phyloP scores from a whole-genome alignment of 2,888 invertebrate genomes.

The Prosapia bicincta region DNA sequence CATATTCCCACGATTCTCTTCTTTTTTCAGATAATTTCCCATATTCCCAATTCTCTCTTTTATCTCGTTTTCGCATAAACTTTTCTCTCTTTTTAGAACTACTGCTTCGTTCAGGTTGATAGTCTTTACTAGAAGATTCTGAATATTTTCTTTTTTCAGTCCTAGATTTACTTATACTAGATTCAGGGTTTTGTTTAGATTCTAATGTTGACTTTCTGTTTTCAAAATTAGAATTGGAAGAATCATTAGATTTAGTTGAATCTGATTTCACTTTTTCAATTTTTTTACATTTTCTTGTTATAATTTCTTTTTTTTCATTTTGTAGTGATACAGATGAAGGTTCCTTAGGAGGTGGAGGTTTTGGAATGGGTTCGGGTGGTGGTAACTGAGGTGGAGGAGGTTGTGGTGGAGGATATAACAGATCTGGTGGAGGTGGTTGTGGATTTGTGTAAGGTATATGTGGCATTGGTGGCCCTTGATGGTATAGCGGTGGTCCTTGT shows the following conservation, averaged over 20 bases:
- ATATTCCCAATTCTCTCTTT: constrained; percentile 14
- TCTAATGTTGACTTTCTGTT: not conserved
- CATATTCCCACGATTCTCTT: constrained; percentile 22
- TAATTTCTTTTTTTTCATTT: not conserved
- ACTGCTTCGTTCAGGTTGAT: not conserved
- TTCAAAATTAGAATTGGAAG: not conserved
- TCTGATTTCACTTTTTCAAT: constrained; percentile 7
- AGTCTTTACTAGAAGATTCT: constrained; percentile 10
- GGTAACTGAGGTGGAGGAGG: constrained; percentile 14
- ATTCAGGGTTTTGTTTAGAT: not conserved
- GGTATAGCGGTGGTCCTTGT: not conserved
- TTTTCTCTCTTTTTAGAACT: constrained; percentile 5
- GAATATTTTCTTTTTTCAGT: constrained; percentile 21
- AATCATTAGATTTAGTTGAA: not conserved
- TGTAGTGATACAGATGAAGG: constrained; percentile 6
- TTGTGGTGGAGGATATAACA: constrained; percentile 18
- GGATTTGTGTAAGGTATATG: constrained; percentile 23
- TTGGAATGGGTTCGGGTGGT: constrained; percentile 6
- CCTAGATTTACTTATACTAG: constrained; percentile 1
- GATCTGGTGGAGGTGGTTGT: constrained; percentile 17
- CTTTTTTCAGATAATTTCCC: constrained; percentile 14
- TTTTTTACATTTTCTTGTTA: constrained; percentile 14
- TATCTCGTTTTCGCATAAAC: constrained; percentile 12
- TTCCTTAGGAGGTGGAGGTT: constrained; percentile 4
- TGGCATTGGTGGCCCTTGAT: constrained; percentile 15